phyloP scores from a whole-genome alignment of 2,797 vertebrate genomes.

The Erithacus rubecula region DNA sequence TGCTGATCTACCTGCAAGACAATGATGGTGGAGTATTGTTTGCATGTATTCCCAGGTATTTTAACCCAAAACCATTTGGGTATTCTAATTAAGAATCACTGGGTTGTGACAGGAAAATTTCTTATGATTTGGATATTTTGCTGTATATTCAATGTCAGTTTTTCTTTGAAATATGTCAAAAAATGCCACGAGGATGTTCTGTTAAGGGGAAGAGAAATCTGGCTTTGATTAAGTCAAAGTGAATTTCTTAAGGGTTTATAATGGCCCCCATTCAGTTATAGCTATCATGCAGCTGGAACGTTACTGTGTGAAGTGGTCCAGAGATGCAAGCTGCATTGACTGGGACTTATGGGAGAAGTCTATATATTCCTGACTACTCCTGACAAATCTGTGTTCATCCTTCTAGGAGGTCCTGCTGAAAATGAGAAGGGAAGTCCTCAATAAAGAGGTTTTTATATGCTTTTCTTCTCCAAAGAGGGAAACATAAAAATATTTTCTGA shows the following conservation, averaged over 20 bases:
- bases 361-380: background rate
- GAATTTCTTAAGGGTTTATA: background rate
- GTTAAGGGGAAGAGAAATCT: background rate
- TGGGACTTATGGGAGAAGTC: background rate
- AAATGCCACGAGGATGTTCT: background rate
- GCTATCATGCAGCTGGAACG: background rate
- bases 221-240: background rate
- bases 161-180: background rate
- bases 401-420: background rate
- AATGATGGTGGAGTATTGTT: background rate
- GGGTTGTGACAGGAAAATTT: background rate
- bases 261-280: background rate
- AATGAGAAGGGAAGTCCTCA: background rate
- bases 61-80: background rate
- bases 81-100: background rate
- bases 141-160: background rate
- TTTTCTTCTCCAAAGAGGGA: background rate
- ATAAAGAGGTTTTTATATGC: background rate
- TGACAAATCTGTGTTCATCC: background rate
- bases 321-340: background rate
- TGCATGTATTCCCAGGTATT: background rate
- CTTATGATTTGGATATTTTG: background rate
- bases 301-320: background rate
- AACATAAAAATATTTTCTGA: background rate
- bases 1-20: slow-evolving; percentile 4